Evolutionary conservation across 2,113 vertebrate genomes (phyloP).

Genomic region (Triplophysa rosa): DNA sequence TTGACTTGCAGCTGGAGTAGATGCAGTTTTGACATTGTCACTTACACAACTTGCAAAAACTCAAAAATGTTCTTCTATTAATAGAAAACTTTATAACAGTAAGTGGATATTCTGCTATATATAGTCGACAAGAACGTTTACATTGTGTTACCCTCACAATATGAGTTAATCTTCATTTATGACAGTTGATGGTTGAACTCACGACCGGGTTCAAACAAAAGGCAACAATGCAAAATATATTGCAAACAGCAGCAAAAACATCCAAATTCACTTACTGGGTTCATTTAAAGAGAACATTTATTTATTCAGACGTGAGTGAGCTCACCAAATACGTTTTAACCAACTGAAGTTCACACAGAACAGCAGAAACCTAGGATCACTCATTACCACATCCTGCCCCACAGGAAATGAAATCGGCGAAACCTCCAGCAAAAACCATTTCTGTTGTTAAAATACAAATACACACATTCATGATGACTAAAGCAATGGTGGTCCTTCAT

Average conservation of each 20-base stretch:
- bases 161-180: neutral
- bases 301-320: slow-evolving; percentile 3
- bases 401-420: slow-evolving; percentile 25
- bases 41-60: neutral
- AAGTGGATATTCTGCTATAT: neutral
- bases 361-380: slow-evolving; percentile 25
- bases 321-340: neutral
- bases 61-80: neutral
- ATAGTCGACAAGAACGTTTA: too few relatives aligned
- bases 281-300: slow-evolving; percentile 4
- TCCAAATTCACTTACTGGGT: neutral
- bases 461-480: slow-evolving; percentile 42
- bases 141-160: neutral
- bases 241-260: slow-evolving; percentile 1
- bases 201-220: slow-evolving; percentile 16
- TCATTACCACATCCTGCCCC: slow-evolving; percentile 40
- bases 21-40: neutral
- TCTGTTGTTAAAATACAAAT: slow-evolving; percentile 37
- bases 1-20: slow-evolving; percentile 13
- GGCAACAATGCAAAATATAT: neutral
- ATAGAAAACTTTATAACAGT: neutral
- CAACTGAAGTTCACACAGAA: slow-evolving; percentile 10
- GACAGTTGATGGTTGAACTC: neutral
- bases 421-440: neutral
- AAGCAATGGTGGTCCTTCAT: slow-evolving; percentile 10